Conservation (phyloP, 2,888 invertebrate species). For the Agonopterix heracliana region DNA sequence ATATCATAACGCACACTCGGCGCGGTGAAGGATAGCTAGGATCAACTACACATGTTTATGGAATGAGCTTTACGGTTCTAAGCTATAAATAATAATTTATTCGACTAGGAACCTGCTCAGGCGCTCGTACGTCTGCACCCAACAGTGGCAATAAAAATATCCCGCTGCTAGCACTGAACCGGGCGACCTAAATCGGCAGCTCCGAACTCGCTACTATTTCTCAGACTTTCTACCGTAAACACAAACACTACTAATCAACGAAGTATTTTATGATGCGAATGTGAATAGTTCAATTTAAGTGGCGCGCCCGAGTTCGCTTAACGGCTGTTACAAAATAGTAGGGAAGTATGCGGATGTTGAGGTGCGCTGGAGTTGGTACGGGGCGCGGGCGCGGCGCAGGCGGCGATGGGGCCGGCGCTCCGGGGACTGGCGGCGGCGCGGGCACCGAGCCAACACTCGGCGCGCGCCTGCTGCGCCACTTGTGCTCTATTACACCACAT, state of each 20-base stretch:
- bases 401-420: slow-evolving; percentile 56
- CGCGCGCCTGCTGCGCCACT: slow-evolving; percentile 49
- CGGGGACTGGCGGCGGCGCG: slow-evolving; percentile 63
- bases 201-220: slow-evolving; percentile 40
- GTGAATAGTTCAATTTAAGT: slow-evolving; percentile 1
- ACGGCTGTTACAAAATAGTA: slow-evolving; percentile 12
- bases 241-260: slow-evolving; percentile 22
- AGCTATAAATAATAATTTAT: slow-evolving; percentile 65
- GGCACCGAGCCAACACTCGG: slow-evolving; percentile 58
- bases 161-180: slow-evolving; percentile 68
- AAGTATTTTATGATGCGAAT: slow-evolving; percentile 16
- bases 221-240: slow-evolving; percentile 39
- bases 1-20: slow-evolving; percentile 17
- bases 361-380: slow-evolving; percentile 5
- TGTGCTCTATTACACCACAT: slow-evolving; percentile 60
- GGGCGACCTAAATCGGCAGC: slow-evolving; percentile 71
- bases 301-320: slow-evolving; percentile 12
- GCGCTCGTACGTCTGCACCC: slow-evolving; percentile 61
- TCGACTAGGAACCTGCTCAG: slow-evolving; percentile 56
- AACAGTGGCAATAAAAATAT: slow-evolving; percentile 72
- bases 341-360: slow-evolving; percentile 4
- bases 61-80: slow-evolving; percentile 68
- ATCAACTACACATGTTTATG: slow-evolving; percentile 50
- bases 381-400: slow-evolving; percentile 38
- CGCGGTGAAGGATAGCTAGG: slow-evolving; percentile 22